Evolutionary conservation across 2,888 invertebrate genomes (phyloP), one percentile per base, ranked within the genome.

Genomic region (Panzeria rudis): DNA sequence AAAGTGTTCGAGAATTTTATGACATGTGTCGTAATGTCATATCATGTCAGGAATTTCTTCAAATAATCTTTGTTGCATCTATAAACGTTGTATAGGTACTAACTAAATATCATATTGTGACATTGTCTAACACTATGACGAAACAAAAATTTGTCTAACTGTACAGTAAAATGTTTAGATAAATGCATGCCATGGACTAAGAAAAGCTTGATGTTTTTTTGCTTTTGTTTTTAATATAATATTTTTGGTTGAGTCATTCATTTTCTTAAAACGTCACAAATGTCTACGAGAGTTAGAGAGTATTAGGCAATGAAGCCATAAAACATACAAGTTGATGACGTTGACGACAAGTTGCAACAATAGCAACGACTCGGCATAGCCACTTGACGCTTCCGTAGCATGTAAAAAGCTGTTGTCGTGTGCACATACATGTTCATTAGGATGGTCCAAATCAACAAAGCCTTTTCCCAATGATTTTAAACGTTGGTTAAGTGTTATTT

Each of bases 321-420:
- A 66, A 78, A 84, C 32, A 62, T 76, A 75, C 71, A 56, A 25
- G 68, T 25, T 83, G 79, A 80, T 76, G 78, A 84, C 84, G 84
- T 80, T 82, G 83, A 86, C 79, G 82, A 85, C 76, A 87, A 80
- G 85, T 82, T 85, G 86, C 84, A 86, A 87, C 86, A 88, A 84
- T 80, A 83, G 83, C 83, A 81, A 83, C 81, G 73, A 87, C 86
- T 86, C 76, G 77, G 73, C 86, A 87, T 73, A 87, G 86, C 85
- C 86, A 87, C 87, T 87, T 87, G 87, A 88, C 86, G 86, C 86
- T 88, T 87, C 86, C 86, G 86, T 75, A 83, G 75, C 80, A 76
- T 62, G 25, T 62, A 62, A n/a, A 59, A n/a, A 68, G 15, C 7
- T 41, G 41, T 41, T 41, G 11, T 41, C 6, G 13, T 29, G 20